phyloP scores from a whole-genome alignment of 2,888 invertebrate genomes.

The Limnephilus rhombicus region DNA sequence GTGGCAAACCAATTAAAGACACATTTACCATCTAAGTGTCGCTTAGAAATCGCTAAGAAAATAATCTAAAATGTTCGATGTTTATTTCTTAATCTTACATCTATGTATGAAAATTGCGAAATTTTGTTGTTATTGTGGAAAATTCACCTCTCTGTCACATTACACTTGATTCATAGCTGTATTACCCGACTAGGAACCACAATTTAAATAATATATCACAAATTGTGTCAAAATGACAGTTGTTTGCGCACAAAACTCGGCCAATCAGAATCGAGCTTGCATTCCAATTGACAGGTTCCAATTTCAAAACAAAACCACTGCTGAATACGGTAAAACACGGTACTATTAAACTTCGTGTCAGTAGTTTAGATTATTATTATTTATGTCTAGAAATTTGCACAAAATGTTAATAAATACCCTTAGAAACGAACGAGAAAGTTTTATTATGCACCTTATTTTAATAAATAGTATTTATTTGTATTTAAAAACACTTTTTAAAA shows the following conservation, averaged over 20 bases:
- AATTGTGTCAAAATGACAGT: conserved; percentile 68
- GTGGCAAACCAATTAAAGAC: background rate
- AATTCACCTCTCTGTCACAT: background rate
- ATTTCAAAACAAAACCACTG: conserved; percentile 46
- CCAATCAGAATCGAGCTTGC: conserved; percentile 44
- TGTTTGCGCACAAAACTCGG: conserved; percentile 30
- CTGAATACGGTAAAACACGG: conserved; percentile 35
- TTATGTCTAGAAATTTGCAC: conserved; percentile 6
- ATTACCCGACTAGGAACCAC: background rate
- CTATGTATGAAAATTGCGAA: background rate
- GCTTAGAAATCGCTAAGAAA: background rate
- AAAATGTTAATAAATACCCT: conserved; percentile 19
- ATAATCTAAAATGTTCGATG: background rate
- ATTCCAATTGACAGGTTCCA: conserved; percentile 49
- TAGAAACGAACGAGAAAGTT: background rate
- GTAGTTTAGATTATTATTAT: conserved; percentile 7
- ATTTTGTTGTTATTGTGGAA: background rate
- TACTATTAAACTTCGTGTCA: background rate
- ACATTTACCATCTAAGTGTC: background rate
- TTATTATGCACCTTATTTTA: background rate
- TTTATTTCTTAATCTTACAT: background rate
- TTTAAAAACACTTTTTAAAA: background rate
- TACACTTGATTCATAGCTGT: background rate
- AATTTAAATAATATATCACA: conserved; percentile 65
- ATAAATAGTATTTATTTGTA: background rate